These are phyloP conservation scores for Drosophila yakuba DNA, from an alignment of 1,140 invertebrate species.

Conservation along the genomic window DNA sequence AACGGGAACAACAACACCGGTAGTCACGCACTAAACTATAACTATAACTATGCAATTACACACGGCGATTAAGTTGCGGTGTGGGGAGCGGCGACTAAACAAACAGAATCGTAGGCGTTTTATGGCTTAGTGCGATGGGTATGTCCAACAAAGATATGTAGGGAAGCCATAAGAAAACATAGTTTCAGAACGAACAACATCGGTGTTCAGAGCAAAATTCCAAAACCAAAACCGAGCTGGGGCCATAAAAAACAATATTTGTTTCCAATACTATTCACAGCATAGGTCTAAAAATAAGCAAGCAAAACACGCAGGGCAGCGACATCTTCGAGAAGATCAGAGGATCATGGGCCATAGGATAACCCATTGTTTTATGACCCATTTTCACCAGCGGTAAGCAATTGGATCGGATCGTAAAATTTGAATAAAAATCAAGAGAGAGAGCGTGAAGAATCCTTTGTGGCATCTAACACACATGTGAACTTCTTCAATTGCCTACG, in stretches of 20 bases:
- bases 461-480: constrained; percentile 62
- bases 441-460: constrained; percentile 81
- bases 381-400: constrained; percentile 73
- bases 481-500: constrained; percentile 67
- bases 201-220: constrained; percentile 19
- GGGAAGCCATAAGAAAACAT: constrained; percentile 55
- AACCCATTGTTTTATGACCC: constrained; percentile 81
- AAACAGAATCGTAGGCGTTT: constrained; percentile 67
- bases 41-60: constrained; percentile 62
- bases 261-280: constrained; percentile 79
- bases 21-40: constrained; percentile 79
- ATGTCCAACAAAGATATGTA: constrained; percentile 56
- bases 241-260: constrained; percentile 76
- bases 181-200: constrained; percentile 64
- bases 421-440: constrained; percentile 52
- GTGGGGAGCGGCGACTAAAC: constrained; percentile 55
- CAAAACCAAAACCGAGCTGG: constrained; percentile 14
- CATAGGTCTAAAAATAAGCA: constrained; percentile 80
- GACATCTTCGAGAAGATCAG: constrained; percentile 25
- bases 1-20: constrained; percentile 45
- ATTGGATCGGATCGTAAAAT: constrained; percentile 61
- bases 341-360: constrained; percentile 52
- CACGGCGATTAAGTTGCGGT: constrained; percentile 63
- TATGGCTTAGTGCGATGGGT: constrained; percentile 73
- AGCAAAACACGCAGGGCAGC: constrained; percentile 14